Percentiles rank a stretch among this genome's conserved stretches.
Conservation (phyloP, 2,113 vertebrate species). For the Zosterops japonicus region DNA sequence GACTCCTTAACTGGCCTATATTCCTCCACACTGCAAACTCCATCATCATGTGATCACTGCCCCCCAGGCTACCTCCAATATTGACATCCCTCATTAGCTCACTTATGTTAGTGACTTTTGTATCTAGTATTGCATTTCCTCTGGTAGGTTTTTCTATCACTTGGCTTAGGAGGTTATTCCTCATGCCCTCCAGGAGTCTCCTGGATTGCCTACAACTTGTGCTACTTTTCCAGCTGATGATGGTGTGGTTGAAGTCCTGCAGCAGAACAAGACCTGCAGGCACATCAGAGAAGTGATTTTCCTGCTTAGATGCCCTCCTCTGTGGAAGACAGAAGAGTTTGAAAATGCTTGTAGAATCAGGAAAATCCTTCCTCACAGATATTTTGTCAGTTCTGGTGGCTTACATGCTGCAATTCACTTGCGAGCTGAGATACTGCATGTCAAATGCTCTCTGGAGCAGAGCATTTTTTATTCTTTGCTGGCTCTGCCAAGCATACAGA, state of each 20-base stretch:
- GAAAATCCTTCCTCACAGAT: neutral
- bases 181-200: neutral
- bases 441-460: neutral
- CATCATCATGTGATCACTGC: neutral
- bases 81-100: accelerated
- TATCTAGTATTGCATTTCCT: neutral
- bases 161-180: neutral
- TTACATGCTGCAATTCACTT: neutral
- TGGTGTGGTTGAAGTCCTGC: neutral
- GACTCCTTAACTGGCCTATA: neutral
- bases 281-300: neutral
- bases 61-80: neutral
- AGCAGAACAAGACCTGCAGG: neutral
- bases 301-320: neutral
- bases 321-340: neutral
- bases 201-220: neutral
- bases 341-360: neutral
- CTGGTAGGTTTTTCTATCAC: neutral
- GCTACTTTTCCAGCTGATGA: neutral
- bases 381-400: neutral
- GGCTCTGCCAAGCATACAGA: neutral
- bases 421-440: neutral
- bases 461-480: neutral
- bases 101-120: accelerated
- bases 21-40: neutral